Base-by-base conservation (phyloP, 2,113 vertebrate genomes). In the Ellobius talpinus region DNA sequence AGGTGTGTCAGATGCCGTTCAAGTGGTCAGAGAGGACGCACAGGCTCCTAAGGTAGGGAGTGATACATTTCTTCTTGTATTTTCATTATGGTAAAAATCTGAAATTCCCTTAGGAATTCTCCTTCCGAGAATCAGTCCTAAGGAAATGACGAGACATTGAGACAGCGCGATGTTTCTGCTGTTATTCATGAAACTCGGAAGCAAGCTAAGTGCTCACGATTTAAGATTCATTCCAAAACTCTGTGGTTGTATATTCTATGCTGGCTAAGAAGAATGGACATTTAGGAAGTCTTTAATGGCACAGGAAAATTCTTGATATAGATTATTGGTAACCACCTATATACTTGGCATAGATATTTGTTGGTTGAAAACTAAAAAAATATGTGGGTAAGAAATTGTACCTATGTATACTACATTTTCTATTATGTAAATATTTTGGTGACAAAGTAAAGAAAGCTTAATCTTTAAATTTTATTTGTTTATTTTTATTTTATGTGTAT, bases 181-280 rank as follows among this genome's bases (percentile, higher is more conserved):
- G 73, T 89, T 87, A 94, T 73, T 96, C 52, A 77, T 82, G 66
- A 94, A 94, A 92, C 78, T 61, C 96, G 82, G 50, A 92, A 95
- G 78, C 63, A 91, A 92, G 73, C 23, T 90, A 90, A 65, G 52
- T 76, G 36, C 61, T 95, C 61, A 77, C 3, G 58, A 88, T 66
- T 86, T 90, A 79, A 7, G 19, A 61, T 91, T 89, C 65, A 7
- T 96, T 91, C 97, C 7, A 82, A 95, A 96, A 95, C 63, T 85
- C 7, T 84, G 29, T 79, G 66, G 91, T 39, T 94, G 21, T 84
- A 45, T 87, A 87, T 84, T 79, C 77, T 95, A 12, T 82, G 72
- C 63, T 95, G 45, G 55, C 89, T 94, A 89, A 84, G 96, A 94
- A 89, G 42, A 93, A 88, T 58, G 95, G 70, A 85, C 13, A 91